A percentile compares a stretch with the other conserved stretches of the same genome.
These are phyloP conservation scores for Diadumene lineata DNA, from an alignment of 92 coral and sea anemone genomes.

Conservation along the genomic window DNA sequence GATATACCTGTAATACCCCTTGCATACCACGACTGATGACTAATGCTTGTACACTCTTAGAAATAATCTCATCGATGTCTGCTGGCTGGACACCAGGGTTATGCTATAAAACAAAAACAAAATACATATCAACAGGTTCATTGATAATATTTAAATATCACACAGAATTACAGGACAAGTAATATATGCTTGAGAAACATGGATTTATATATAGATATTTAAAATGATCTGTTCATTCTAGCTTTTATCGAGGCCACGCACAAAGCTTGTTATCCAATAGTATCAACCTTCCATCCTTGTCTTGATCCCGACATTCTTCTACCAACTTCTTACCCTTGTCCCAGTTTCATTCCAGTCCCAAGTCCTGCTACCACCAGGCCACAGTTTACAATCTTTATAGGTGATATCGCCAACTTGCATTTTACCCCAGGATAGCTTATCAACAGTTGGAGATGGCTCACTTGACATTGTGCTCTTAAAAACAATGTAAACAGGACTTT, in stretches of 20 bases:
- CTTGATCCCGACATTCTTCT: no score
- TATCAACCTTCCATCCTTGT: no score
- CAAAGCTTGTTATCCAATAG: no score
- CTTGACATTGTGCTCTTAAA: not conserved
- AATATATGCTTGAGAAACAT: no score
- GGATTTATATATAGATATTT: no score
- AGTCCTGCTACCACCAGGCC: not conserved
- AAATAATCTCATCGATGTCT: conserved; percentile 40
- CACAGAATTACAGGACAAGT: no score
- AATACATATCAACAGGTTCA: not conserved
- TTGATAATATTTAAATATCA: no score
- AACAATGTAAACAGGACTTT: no score
- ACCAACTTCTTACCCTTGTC: no score
- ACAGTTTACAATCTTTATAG: not conserved
- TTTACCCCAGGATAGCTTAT: not conserved
- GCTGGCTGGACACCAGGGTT: conserved; percentile 52
- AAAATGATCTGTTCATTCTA: no score
- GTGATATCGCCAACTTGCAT: conserved; percentile 15
- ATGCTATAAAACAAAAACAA: conserved; percentile 23
- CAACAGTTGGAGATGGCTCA: not conserved
- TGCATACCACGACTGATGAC: conserved; percentile 49
- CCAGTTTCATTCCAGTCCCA: not conserved
- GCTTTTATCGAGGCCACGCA: no score
- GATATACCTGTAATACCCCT: conserved; percentile 36
- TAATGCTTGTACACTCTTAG: conserved; percentile 17